Conservation (phyloP, 2,113 vertebrate species). For the Boleophthalmus pectinirostris region DNA sequence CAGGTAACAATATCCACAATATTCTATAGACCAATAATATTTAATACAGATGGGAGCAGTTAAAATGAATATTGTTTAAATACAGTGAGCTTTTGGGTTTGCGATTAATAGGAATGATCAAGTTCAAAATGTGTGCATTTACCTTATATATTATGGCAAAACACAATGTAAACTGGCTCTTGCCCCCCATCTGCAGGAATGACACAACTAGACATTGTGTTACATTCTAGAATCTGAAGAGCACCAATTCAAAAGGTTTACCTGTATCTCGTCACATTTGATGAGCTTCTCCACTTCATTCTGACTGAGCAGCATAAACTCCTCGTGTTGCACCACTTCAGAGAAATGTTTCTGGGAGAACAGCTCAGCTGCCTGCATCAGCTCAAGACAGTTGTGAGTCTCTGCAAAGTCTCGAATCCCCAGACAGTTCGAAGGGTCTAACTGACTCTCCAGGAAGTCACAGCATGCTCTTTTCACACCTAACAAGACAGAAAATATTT, state of each 20-base stretch:
- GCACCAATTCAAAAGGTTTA: constrained; percentile 38
- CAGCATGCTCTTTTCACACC: constrained; percentile 98
- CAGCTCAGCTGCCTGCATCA: constrained; percentile 97
- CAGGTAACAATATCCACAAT: too few relatives aligned
- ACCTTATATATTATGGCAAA: too few relatives aligned
- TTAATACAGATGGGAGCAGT: too few relatives aligned
- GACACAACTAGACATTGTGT: too few relatives aligned
- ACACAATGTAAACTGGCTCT: too few relatives aligned
- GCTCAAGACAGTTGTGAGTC: constrained; percentile 96
- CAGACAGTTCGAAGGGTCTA: constrained; percentile 97
- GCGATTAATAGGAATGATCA: too few relatives aligned
- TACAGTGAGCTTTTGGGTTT: too few relatives aligned
- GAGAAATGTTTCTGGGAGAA: constrained; percentile 98
- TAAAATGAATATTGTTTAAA: too few relatives aligned
- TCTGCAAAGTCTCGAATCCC: constrained; percentile 99
- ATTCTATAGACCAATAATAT: too few relatives aligned
- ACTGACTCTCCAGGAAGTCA: constrained; percentile 96
- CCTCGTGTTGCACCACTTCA: constrained; percentile 98
- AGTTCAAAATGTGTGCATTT: too few relatives aligned
- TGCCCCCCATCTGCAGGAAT: too few relatives aligned
- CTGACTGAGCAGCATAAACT: constrained; percentile 96
- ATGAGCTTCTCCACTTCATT: constrained; percentile 97
- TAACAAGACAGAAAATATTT: constrained; percentile 55
- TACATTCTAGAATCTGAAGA: too few relatives aligned
- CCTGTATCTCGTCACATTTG: constrained; percentile 99